phyloP scores from a whole-genome alignment of 23 tunicate genomes.

The Pegea sp. region DNA sequence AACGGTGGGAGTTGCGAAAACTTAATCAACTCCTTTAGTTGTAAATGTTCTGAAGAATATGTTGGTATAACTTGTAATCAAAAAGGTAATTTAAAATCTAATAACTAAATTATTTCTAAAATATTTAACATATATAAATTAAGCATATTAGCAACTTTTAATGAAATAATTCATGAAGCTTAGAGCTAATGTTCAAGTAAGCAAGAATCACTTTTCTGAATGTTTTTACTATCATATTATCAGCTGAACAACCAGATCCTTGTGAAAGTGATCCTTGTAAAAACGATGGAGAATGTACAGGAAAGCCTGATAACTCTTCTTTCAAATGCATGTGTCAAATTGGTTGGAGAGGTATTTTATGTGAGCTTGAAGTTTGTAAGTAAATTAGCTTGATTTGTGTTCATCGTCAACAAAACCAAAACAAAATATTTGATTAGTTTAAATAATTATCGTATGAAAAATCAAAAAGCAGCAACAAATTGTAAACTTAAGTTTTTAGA shows the following conservation, averaged over 20 bases:
- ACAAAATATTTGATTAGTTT: neutral
- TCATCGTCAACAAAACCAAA: neutral
- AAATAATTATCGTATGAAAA: neutral
- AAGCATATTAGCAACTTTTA: neutral
- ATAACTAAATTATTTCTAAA: neutral
- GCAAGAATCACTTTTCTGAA: neutral
- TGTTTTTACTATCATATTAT: neutral
- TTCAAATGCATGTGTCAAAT: conserved; percentile 51
- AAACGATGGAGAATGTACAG: conserved; percentile 39
- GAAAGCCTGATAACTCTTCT: conserved; percentile 9
- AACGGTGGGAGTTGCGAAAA: conserved; percentile 68
- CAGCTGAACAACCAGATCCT: conserved; percentile 21
- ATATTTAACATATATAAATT: neutral
- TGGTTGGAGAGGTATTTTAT: conserved; percentile 62
- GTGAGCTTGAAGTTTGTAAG: conserved; percentile 65
- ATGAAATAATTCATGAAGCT: too few species aligned
- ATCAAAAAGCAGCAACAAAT: neutral
- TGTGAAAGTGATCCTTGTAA: conserved; percentile 62
- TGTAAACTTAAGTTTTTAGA: neutral
- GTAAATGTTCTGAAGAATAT: conserved; percentile 36
- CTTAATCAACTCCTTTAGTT: conserved; percentile 9
- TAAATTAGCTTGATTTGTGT: neutral
- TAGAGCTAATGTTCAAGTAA: too few species aligned
- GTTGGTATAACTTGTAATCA: conserved; percentile 43
- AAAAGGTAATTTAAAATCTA: neutral